phyloP scores from a whole-genome alignment of 2,113 vertebrate genomes.

The Phocoena sinus region DNA sequence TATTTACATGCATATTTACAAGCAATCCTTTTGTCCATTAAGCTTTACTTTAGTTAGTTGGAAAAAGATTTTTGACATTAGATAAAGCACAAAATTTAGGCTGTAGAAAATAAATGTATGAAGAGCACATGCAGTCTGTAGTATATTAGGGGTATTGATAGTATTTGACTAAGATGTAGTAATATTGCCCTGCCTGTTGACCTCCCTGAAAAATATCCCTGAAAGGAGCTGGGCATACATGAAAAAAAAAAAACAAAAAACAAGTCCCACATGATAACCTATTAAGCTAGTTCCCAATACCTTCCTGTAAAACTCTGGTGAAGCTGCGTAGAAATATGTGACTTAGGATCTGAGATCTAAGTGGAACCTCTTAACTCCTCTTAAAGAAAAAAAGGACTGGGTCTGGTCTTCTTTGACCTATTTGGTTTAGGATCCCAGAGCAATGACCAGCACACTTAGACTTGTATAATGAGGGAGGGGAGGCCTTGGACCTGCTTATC shows the following conservation, averaged over 20 bases:
- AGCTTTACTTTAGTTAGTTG: constrained; percentile 65
- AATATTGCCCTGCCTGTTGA: background rate
- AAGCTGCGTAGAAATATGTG: background rate
- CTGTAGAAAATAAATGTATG: background rate
- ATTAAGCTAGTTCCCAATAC: background rate
- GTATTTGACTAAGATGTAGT: background rate
- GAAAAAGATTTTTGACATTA: constrained; percentile 62
- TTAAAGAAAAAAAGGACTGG: background rate
- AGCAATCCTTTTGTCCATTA: constrained; percentile 61
- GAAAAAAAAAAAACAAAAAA: background rate
- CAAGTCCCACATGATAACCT: background rate
- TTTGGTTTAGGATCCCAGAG: background rate
- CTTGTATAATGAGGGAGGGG: background rate
- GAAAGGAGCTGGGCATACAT: background rate
- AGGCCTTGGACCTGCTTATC: background rate
- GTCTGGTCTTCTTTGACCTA: background rate
- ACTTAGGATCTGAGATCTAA: background rate
- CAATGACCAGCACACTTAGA: background rate
- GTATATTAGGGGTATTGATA: background rate
- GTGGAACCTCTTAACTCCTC: background rate
- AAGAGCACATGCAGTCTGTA: background rate
- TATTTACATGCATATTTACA: constrained; percentile 87
- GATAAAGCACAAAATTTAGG: background rate
- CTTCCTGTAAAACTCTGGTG: background rate
- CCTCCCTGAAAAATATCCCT: background rate